phyloP scores from a whole-genome alignment of 2,888 invertebrate genomes.

The Scrobipalpa atriplicella region DNA sequence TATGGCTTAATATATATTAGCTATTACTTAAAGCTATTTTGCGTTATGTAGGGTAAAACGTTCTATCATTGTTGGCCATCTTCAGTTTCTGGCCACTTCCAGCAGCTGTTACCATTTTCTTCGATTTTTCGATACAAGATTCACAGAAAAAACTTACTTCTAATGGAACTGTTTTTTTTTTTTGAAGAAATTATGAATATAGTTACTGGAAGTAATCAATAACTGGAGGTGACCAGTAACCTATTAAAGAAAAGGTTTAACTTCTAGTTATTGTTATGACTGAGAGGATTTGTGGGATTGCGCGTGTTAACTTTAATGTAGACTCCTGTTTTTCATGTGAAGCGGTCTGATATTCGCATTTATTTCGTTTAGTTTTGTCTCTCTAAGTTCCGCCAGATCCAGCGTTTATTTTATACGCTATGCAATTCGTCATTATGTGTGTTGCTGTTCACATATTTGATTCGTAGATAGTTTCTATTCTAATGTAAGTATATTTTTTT shows the following conservation, averaged over 20 bases:
- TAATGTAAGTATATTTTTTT: neutral
- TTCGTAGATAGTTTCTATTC: neutral
- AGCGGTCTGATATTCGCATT: neutral
- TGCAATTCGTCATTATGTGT: neutral
- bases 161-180: too few relatives aligned
- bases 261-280: neutral
- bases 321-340: neutral
- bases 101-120: neutral
- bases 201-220: too few relatives aligned
- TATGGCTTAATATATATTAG: neutral
- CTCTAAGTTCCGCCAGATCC: neutral
- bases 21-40: neutral
- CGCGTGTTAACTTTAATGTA: neutral
- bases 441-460: neutral
- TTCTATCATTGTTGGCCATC: neutral
- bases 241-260: too few relatives aligned
- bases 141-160: too few relatives aligned
- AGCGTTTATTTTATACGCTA: neutral
- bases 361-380: neutral
- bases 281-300: neutral
- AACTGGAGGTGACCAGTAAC: too few relatives aligned
- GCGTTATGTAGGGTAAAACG: too few relatives aligned
- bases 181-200: too few relatives aligned
- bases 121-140: too few relatives aligned
- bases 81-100: neutral